Evolutionary conservation across 2,888 invertebrate genomes (phyloP).

Genomic region (Cosmorhoe ocellata): DNA sequence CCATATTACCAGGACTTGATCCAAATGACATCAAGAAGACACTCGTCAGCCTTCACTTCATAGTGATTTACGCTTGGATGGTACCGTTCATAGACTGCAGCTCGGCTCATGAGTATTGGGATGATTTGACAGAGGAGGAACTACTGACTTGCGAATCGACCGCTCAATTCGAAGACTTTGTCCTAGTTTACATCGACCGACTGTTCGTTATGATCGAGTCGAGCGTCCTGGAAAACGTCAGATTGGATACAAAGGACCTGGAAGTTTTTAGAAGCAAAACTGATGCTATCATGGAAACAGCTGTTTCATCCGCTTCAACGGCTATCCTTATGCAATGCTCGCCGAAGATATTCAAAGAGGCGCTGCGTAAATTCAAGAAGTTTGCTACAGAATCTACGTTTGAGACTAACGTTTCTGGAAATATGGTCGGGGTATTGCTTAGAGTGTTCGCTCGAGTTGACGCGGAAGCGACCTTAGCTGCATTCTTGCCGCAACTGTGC

Average conservation of each 20-base stretch:
- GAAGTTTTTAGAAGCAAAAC: conserved; percentile 85
- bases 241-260: conserved; percentile 84
- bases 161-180: conserved; percentile 94
- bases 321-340: conserved; percentile 89
- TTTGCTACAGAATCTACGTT: conserved; percentile 90
- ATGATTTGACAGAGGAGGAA: conserved; percentile 90
- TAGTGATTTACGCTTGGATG: conserved; percentile 88
- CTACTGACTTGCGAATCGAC: conserved; percentile 89
- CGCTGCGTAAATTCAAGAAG: conserved; percentile 87
- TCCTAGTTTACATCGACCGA: conserved; percentile 91
- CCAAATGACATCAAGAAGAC: conserved; percentile 92
- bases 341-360: conserved; percentile 83
- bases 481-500: conserved; percentile 88
- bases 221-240: conserved; percentile 85
- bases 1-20: conserved; percentile 93
- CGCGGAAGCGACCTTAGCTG: conserved; percentile 86
- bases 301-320: conserved; percentile 85
- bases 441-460: conserved; percentile 85
- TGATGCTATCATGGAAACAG: conserved; percentile 88
- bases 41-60: conserved; percentile 89
- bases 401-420: conserved; percentile 92
- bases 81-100: conserved; percentile 94
- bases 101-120: conserved; percentile 84
- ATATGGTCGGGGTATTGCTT: conserved; percentile 88
- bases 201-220: conserved; percentile 88